Base-by-base conservation (phyloP, 2,797 vertebrate genomes). In the Amniataba percoides region DNA sequence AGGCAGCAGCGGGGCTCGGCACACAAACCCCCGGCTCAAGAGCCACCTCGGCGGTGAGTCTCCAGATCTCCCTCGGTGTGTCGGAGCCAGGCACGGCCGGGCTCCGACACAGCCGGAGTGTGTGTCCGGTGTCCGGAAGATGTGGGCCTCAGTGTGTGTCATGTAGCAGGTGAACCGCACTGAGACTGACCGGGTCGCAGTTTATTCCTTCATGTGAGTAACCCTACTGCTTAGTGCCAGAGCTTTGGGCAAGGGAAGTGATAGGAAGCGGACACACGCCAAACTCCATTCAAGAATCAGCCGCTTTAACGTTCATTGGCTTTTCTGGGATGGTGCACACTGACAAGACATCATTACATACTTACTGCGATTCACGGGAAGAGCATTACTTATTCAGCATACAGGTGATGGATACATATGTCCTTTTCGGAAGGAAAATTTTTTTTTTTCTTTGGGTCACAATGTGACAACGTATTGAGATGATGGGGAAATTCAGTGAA, bases 21-120 rank as follows among this genome's bases (percentile, higher is more conserved):
- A 83, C 95, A 95, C 90, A 92, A 94, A 72, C 93, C 71, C 72
- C 77, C 86, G 96, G 59, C 80, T 85, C 80, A 87, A 86, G 62
- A 25, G 80, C 76, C 86, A 43, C 78, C 53, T 84, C 87, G 76
- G 73, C 49, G 76, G 61, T 25, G 64, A 68, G 21, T 60, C 71
- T 0, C 61, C 87, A 9, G 60, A 77, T 61, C 91, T 91, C 73
- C 92, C 90, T 88, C 93, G 91, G 94, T 58, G 94, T 94, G 62
- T 80, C 79, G 95, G 55, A 89, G 71, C 76, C 87, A 64, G 84
- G 51, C 82, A 39, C 84, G 58, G 74, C 75, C 14, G 84, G 73
- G 83, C 85, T 86, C 74, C 73, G 72, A 75, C 79, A 80, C 83
- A 76, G 46, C 83, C 79, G 68, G 71, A 40, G 21, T 53, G 66